Percentiles rank a stretch among this genome's conserved stretches.
Evolutionary conservation across 1,140 invertebrate genomes (phyloP).

Genomic region (Macrobrachium rosenbergii): DNA sequence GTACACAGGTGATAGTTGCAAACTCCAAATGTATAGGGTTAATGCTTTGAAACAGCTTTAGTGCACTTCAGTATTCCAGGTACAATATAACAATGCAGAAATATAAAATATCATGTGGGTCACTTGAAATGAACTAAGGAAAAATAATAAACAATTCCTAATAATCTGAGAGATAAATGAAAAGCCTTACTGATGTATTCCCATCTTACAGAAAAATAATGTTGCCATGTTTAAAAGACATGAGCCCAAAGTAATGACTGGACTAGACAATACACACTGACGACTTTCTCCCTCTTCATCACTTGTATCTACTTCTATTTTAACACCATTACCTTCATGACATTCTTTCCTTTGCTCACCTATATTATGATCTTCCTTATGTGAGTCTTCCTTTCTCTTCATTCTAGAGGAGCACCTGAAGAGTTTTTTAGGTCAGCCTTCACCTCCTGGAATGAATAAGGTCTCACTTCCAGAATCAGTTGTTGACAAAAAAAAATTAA

Average conservation of each 20-base stretch:
- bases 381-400: not conserved
- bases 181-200: slow-evolving; percentile 4
- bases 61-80: too few relatives aligned
- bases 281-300: slow-evolving; percentile 35
- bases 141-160: too few relatives aligned
- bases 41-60: too few relatives aligned
- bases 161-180: too few relatives aligned
- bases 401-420: slow-evolving; percentile 31
- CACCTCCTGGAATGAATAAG: slow-evolving; percentile 41
- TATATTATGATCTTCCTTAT: not conserved
- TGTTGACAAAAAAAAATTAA: too few relatives aligned
- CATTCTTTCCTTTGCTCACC: slow-evolving; percentile 16
- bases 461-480: not conserved
- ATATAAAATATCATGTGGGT: too few relatives aligned
- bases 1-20: too few relatives aligned
- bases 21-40: too few relatives aligned
- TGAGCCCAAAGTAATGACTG: slow-evolving; percentile 46
- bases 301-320: slow-evolving; percentile 40
- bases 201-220: slow-evolving; percentile 52
- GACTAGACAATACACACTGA: slow-evolving; percentile 51
- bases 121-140: too few relatives aligned
- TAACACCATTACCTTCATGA: not conserved
- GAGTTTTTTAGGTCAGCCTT: slow-evolving; percentile 50
- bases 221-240: slow-evolving; percentile 50
- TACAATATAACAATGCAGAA: too few relatives aligned